Base-by-base conservation (phyloP, 2,113 vertebrate species). In the Stercorarius parasiticus region DNA sequence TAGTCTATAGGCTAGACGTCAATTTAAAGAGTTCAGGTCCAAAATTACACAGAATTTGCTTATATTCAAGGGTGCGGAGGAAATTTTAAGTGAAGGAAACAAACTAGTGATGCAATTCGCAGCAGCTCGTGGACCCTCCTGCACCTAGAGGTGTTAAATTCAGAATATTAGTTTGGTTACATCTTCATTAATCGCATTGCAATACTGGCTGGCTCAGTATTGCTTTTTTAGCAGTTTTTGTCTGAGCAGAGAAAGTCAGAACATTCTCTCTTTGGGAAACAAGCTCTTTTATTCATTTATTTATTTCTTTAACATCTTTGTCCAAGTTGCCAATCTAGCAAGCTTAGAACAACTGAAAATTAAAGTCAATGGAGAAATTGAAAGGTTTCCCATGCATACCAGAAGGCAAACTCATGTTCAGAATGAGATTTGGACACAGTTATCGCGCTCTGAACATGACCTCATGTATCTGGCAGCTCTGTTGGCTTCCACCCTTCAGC, bases 361-460 rank as follows among this genome's bases (percentile, higher is more conserved):
- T 70, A 86, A 82, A 96, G 76, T 84, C 91, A 95, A 1, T 69
- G 53, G 40, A 94, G 83, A 94, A 97, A 84, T 22, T 16, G 71
- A 81, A 88, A 90, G 6, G 21, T 79, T 84, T 88, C 73, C 89
- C 59, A 66, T 7, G 27, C 85, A 94, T 73, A 92, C 69, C 78
- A 56, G 79, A 95, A 94, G 82, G 79, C 10, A 36, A 94, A 90
- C 61, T 78, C 30, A 72, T 88, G 91, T 95, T 94, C 29, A 70
- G 16, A 43, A 86, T 83, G 52, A 95, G 88, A 93, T 80, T 93
- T 96, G 90, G 74, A 95, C 52, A 11, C 6, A 59, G 56, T 93
- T 95, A 86, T 92, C 90, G 96, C 52, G 8, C 52, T 91, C 23
- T 47, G 66, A 88, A 87, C 11, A 81, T 86, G 97, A 93, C 64